Conservation (phyloP, 2,113 vertebrate genomes). For the Chaetura pelagica region DNA sequence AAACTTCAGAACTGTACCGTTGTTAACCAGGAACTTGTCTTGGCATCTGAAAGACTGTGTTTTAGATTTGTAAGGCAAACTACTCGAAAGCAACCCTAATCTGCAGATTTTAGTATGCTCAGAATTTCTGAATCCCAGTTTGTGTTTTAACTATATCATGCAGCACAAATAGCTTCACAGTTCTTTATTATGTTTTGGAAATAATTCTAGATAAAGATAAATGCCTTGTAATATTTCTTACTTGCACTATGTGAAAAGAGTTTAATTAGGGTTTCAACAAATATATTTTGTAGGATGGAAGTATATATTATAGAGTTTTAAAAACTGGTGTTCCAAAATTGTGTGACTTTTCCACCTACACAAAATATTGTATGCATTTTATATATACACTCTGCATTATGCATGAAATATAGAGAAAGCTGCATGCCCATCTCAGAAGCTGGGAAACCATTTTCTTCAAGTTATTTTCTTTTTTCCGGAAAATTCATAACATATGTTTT, state of each 20-base stretch:
- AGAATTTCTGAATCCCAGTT: not conserved
- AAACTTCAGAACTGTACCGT: not conserved
- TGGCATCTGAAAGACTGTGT: not conserved
- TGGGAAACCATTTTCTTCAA: not conserved
- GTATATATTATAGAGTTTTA: not conserved
- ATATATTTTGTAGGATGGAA: not conserved
- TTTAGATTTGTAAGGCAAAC: not conserved
- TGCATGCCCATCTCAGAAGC: not conserved
- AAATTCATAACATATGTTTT: conserved; percentile 3
- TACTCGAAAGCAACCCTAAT: not conserved
- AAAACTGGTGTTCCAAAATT: not conserved
- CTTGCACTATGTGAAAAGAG: not conserved
- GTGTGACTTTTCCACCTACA: not conserved
- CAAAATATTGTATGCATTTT: not conserved
- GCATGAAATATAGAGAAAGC: not conserved
- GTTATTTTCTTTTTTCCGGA: not conserved
- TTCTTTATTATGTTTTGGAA: not conserved
- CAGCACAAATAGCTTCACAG: not conserved
- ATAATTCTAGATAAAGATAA: not conserved
- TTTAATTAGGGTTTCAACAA: not conserved
- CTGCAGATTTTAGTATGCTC: not conserved
- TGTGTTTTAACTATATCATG: not conserved
- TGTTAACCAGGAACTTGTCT: not conserved
- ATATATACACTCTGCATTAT: not conserved
- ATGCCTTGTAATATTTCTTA: not conserved